Percentiles rank a stretch among this genome's conserved stretches.
phyloP scores from a whole-genome alignment of 1,140 invertebrate genomes.

The Brachionus manjavacas region DNA sequence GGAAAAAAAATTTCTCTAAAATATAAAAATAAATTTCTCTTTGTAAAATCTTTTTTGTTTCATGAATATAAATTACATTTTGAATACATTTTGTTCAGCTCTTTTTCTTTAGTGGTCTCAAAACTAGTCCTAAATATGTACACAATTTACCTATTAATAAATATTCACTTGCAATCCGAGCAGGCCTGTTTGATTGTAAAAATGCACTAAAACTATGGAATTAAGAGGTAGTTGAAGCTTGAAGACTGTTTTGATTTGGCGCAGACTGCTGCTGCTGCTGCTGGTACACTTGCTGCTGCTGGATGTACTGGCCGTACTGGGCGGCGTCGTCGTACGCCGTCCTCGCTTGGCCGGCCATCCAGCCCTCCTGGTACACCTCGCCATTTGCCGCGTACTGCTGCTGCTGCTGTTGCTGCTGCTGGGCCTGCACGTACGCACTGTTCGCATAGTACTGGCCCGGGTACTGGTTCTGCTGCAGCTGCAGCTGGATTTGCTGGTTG shows the following conservation, averaged over 20 bases:
- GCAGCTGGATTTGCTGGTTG: constrained; percentile 31
- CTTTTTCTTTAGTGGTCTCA: background rate
- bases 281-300: background rate
- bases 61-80: background rate
- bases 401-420: constrained; percentile 1
- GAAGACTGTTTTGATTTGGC: constrained; percentile 19
- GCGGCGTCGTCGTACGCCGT: background rate
- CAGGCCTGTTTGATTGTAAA: background rate
- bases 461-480: constrained; percentile 27
- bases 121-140: background rate
- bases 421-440: background rate
- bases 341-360: background rate
- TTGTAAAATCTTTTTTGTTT: background rate
- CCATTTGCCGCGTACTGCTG: background rate
- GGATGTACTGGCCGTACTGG: background rate
- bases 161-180: background rate
- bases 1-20: background rate
- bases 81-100: background rate
- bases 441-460: background rate
- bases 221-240: constrained; percentile 27
- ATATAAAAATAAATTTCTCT: background rate
- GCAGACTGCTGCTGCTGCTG: background rate
- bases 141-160: background rate
- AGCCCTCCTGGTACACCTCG: background rate
- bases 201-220: background rate